Evolutionary conservation across 2,888 invertebrate species (phyloP), one percentile per base, ranked within the genome.

Genomic region (Harpagoxenus sublaevis): DNA sequence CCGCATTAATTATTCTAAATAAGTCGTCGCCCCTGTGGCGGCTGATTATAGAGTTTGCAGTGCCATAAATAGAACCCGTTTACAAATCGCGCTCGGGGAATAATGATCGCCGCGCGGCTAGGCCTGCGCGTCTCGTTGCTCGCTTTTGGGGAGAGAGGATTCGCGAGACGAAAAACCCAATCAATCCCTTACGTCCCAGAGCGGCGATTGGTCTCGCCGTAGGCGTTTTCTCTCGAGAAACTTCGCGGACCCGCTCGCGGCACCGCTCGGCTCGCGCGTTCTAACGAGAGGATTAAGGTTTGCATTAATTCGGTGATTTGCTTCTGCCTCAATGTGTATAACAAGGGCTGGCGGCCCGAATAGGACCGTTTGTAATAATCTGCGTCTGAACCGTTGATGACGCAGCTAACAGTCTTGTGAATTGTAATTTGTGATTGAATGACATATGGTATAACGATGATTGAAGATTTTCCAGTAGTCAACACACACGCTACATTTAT

Each of bases 1-100:
- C 90, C 84, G 92, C 91, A 94, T 94, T 94, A 94, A 94, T 94
- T 94, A 94, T 94, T 94, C 93, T 94, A 94, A 94, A 94, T 94
- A 94, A 94, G 94, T 94, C 94, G 94, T 94, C 94, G 93, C 91
- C 91, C 93, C 92, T 89, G 91, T 91, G 91, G 92, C 91, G 89
- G 92, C 92, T 94, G 94, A 94, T 94, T 94, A 94, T 94, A 94
- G 94, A 94, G 93, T 94, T 94, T 92, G 92, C 94, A 93, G 92
- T 94, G 92, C 94, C 94, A 93, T 94, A 94, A 94, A 94, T 94
- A 94, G 94, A 94, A 94, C 92, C 92, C 93, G 94, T 94, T 94
- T 94, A 94, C 93, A 93, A 93, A 94, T 93, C 92, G 91, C 91
- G 89, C 92, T 89, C 87, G 86, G 87, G 88, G 88, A 89, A 92